A percentile compares a stretch with the other conserved stretches of the same genome.
Evolutionary conservation across 2,888 invertebrate species (phyloP).

Genomic region (Camponotus fellah): DNA sequence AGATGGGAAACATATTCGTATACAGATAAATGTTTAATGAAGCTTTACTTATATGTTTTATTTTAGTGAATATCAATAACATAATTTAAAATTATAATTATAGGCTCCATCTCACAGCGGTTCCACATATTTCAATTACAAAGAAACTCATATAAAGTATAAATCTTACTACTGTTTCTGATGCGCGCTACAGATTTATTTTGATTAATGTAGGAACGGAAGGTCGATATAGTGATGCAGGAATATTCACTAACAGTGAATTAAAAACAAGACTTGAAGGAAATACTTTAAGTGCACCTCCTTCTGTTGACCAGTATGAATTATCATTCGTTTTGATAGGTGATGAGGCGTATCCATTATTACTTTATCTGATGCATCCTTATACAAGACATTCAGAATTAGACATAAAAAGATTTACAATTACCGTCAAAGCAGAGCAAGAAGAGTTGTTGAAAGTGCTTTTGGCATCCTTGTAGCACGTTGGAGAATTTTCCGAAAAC

Average conservation of each 20-base stretch:
- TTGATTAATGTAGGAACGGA: slow-evolving; percentile 1
- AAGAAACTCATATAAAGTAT: neutral
- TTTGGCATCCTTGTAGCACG: neutral
- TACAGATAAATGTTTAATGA: neutral
- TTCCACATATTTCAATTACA: neutral
- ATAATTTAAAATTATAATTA: slow-evolving; percentile 2
- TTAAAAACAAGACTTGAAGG: neutral
- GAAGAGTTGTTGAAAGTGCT: neutral
- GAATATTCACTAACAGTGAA: neutral
- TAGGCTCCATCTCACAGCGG: neutral
- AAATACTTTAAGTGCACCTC: slow-evolving; percentile 2
- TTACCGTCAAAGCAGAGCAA: neutral
- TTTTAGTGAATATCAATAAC: slow-evolving; percentile 1
- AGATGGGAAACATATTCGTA: slow-evolving; percentile 1
- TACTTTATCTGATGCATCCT: neutral
- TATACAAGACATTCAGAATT: neutral
- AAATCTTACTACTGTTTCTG: slow-evolving; percentile 10
- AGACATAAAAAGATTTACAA: neutral
- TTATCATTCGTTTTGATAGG: slow-evolving; percentile 10
- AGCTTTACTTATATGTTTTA: slow-evolving; percentile 1
- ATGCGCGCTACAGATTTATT: slow-evolving; percentile 2
- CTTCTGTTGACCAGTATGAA: neutral
- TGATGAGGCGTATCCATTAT: slow-evolving; percentile 4
- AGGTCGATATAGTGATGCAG: slow-evolving; percentile 14
- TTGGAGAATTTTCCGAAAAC: too few relatives aligned